Percentiles rank a stretch among this genome's conserved stretches.
These are phyloP conservation scores for Xiphorhynchus elegans DNA, from an alignment of 2,113 vertebrate genomes.

Conservation along the genomic window DNA sequence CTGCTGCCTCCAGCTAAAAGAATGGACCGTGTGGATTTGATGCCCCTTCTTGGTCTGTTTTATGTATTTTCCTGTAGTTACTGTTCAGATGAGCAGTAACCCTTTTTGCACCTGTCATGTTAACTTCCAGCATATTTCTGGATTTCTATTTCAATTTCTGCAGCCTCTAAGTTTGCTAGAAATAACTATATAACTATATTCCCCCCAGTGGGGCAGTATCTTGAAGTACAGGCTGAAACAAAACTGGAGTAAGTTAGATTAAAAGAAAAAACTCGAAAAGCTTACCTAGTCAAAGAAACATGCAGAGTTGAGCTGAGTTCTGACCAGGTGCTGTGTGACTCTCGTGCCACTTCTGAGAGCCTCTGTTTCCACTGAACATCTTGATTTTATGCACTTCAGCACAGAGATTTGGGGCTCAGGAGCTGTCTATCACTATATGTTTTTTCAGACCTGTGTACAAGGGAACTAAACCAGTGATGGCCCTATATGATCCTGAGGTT, in stretches of 20 bases:
- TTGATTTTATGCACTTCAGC: background rate
- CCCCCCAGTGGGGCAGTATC: no score
- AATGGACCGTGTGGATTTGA: background rate
- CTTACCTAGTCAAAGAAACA: accelerated
- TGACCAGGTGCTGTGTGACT: background rate
- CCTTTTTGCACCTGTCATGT: background rate
- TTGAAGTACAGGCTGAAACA: background rate
- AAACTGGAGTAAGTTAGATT: background rate
- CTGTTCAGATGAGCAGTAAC: background rate
- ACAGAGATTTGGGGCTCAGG: background rate
- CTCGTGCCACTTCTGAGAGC: background rate
- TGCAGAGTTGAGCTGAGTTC: background rate
- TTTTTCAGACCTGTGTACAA: background rate
- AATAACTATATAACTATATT: background rate
- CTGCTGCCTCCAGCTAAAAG: background rate
- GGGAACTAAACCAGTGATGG: background rate
- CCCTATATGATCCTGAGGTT: background rate
- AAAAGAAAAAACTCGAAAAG: background rate
- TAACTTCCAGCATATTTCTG: background rate
- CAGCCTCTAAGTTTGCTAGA: background rate
- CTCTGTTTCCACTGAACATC: background rate
- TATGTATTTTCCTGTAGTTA: background rate
- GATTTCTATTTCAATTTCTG: background rate
- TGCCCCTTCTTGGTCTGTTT: background rate
- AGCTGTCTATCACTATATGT: background rate